These are phyloP conservation scores for Hyphantria cunea DNA, from an alignment of 1,140 invertebrate genomes.

Conservation along the genomic window DNA sequence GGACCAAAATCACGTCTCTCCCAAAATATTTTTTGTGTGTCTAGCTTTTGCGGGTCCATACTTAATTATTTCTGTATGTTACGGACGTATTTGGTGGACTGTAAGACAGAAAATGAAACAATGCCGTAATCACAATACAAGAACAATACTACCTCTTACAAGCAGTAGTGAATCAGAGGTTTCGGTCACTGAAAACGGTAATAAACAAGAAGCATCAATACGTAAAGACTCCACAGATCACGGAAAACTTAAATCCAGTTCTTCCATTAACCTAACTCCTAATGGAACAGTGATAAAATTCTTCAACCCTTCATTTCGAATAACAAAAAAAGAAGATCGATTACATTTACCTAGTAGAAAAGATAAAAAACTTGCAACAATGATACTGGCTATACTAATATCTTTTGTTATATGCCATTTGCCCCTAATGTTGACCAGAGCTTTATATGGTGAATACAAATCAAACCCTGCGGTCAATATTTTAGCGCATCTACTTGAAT, in stretches of 20 bases:
- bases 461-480: no score
- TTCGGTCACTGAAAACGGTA: neutral
- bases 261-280: neutral
- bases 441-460: no score
- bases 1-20: conserved; percentile 83
- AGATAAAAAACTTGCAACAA: no score
- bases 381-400: no score
- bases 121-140: conserved; percentile 3
- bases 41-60: conserved; percentile 88
- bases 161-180: neutral
- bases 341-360: conserved; percentile 68
- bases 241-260: neutral
- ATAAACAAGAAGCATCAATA: neutral
- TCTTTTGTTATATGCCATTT: no score
- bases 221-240: neutral
- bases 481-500: no score
- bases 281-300: neutral
- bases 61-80: conserved; percentile 87
- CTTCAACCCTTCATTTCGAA: conserved; percentile 11
- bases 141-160: neutral
- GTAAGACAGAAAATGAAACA: conserved; percentile 86
- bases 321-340: neutral
- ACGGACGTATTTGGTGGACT: conserved; percentile 89
- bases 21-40: conserved; percentile 89
- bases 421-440: no score